Conservation (phyloP, 2,113 vertebrate genomes). For the Corythornis cristatus region DNA sequence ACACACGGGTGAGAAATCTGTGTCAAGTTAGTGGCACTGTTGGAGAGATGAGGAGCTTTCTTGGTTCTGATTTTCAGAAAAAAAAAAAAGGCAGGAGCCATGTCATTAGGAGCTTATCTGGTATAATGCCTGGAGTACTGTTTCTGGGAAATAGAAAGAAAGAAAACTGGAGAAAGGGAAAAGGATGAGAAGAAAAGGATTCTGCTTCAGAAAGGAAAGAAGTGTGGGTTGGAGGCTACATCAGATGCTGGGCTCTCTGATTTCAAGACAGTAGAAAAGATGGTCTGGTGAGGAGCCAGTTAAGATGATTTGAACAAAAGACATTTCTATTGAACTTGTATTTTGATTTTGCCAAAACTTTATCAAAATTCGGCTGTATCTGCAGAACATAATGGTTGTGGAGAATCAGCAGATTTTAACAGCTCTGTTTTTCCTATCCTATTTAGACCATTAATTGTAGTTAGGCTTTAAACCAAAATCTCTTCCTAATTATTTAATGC, state of each 20-base stretch:
- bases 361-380: neutral
- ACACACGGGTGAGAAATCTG: neutral
- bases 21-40: neutral
- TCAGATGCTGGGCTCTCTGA: neutral
- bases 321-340: neutral
- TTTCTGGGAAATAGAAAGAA: neutral
- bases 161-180: neutral
- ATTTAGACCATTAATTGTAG: neutral
- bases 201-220: neutral
- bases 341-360: neutral
- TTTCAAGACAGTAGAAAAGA: neutral
- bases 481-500: neutral
- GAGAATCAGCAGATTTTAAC: neutral
- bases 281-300: neutral
- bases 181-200: neutral
- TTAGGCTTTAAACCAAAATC: neutral
- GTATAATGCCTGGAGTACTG: neutral
- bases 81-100: neutral
- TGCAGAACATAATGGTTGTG: neutral
- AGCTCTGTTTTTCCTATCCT: neutral
- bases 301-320: neutral
- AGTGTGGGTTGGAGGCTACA: neutral
- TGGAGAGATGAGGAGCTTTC: neutral
- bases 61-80: neutral
- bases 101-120: neutral